Evolutionary conservation across 2,888 invertebrate genomes (phyloP).

Genomic region (Malachius bipustulatus): DNA sequence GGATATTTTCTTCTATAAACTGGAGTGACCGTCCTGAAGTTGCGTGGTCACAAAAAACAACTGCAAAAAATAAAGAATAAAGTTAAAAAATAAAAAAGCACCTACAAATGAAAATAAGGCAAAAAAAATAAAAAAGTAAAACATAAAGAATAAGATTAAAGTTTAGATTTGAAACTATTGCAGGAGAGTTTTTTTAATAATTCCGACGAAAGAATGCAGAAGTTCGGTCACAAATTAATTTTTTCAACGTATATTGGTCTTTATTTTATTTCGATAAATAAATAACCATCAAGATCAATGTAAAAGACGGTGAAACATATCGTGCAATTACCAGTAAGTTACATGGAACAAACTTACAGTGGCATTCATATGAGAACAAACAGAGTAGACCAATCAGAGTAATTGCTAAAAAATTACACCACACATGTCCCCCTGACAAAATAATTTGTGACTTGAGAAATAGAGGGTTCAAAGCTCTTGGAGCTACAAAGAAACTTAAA

Average conservation of each 20-base stretch:
- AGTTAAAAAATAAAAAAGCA: too few species aligned
- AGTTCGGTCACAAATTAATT: too few species aligned
- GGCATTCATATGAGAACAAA: conserved; percentile 9
- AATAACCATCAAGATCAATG: conserved; percentile 6
- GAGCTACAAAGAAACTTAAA: conserved; percentile 12
- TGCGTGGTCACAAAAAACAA: conserved; percentile 78
- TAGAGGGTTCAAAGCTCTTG: conserved; percentile 7
- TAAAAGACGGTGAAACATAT: conserved; percentile 2
- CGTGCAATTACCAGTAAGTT: conserved; percentile 4
- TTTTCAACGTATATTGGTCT: too few species aligned
- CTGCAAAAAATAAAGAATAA: conserved; percentile 41
- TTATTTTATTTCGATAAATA: too few species aligned
- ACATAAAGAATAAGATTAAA: too few species aligned
- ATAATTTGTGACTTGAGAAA: conserved; percentile 10
- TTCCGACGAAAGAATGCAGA: too few species aligned
- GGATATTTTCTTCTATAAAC: conserved; percentile 76
- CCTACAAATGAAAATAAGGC: too few species aligned
- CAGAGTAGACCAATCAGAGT: conserved; percentile 7
- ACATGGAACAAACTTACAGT: conserved; percentile 6
- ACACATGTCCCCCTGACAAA: conserved; percentile 1
- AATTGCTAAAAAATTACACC: conserved; percentile 4
- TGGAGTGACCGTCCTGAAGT: conserved; percentile 72
- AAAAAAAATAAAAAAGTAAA: too few species aligned
- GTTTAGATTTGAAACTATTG: too few species aligned
- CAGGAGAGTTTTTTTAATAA: too few species aligned